Conservation (phyloP, 2,113 vertebrate species). For the Pterophyllum scalare region DNA sequence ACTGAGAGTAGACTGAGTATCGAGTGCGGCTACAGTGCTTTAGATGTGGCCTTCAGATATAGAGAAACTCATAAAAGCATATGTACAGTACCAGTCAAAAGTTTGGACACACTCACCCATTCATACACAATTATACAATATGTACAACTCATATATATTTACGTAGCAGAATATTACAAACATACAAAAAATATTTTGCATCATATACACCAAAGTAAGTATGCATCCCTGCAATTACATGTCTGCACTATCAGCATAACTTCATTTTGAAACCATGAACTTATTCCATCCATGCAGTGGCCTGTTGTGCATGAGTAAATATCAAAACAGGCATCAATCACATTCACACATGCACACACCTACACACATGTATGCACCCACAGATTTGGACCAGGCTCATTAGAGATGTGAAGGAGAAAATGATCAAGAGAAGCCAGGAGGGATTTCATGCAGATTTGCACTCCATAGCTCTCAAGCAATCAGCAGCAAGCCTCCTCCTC, state of each 20-base stretch:
- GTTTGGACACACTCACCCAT: too few species aligned
- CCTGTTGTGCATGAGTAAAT: background rate
- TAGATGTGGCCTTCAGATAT: constrained; percentile 16
- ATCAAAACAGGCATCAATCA: constrained; percentile 9
- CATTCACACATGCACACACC: constrained; percentile 10
- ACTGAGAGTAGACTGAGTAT: constrained; percentile 43
- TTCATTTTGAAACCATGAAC: background rate
- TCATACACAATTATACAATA: background rate
- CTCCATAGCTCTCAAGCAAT: constrained; percentile 70
- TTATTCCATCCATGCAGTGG: background rate
- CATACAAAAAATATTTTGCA: background rate
- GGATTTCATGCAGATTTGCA: constrained; percentile 75
- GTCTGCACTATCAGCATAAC: background rate
- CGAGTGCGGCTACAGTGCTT: background rate
- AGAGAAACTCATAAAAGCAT: background rate
- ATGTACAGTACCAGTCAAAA: too few species aligned
- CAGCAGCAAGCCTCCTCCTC: constrained; percentile 64
- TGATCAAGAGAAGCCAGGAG: constrained; percentile 63
- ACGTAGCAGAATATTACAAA: background rate
- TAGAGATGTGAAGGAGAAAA: constrained; percentile 70
- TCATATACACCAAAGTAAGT: background rate
- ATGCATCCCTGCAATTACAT: background rate
- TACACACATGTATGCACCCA: constrained; percentile 18
- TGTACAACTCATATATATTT: background rate
- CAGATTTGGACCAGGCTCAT: constrained; percentile 55